Conservation (phyloP, 2,797 vertebrate genomes). For the Capromys pilorides region DNA sequence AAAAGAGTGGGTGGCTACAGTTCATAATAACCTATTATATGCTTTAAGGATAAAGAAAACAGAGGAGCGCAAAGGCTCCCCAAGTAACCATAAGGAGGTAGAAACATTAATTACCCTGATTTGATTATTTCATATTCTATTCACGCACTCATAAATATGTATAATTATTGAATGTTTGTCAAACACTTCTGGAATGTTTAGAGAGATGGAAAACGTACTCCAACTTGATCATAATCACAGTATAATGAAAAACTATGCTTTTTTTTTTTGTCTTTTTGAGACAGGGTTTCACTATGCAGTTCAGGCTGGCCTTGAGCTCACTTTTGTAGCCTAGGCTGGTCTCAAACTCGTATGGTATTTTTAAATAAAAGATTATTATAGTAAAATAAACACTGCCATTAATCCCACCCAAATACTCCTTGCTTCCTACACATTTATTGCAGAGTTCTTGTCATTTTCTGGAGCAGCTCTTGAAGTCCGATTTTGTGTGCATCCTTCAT, state of each 20-base stretch:
- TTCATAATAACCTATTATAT: neutral
- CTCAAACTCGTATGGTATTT: neutral
- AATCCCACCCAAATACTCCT: neutral
- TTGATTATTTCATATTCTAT: neutral
- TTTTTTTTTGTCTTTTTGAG: no score
- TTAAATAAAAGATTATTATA: neutral
- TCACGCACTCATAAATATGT: neutral
- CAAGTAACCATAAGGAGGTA: neutral
- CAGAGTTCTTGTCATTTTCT: neutral
- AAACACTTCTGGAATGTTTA: neutral
- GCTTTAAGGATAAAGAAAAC: neutral
- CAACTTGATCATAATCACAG: no score
- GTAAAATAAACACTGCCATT: neutral
- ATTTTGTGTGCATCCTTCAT: neutral
- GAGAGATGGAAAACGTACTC: neutral
- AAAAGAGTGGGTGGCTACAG: neutral
- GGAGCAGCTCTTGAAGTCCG: neutral
- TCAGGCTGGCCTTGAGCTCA: no score
- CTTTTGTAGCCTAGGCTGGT: no score
- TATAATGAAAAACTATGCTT: no score
- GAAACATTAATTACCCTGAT: neutral
- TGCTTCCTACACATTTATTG: neutral
- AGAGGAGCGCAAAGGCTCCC: neutral
- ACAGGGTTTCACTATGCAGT: neutral
- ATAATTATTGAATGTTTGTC: neutral